Evolutionary conservation across 1,140 invertebrate species (phyloP), one percentile per base, ranked within the genome.

Genomic region (Hetaerina americana): DNA sequence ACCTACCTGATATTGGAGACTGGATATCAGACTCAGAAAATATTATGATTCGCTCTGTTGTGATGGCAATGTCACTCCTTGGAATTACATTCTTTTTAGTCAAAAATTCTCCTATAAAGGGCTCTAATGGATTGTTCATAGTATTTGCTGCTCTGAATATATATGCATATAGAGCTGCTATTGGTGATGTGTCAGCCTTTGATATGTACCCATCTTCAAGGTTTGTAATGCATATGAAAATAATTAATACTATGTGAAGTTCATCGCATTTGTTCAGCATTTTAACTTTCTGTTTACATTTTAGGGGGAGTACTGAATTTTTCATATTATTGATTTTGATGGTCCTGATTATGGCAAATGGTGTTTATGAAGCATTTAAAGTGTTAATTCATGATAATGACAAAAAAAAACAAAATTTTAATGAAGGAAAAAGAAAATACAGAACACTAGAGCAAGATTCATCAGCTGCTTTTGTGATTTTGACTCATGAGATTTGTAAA

Each of bases 1-100:
- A 87, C 77, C 77, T 88, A n/a, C 85, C 87, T 0, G 89, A 90
- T 77, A 83, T 89, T n/a, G 84, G 86, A 8, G 87, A 87, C 72
- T 90, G 87, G 86, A 78, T 91, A 15, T 26, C 27, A 57, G 22
- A 57, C 3, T n/a, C 40, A 18, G 40, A 57, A 12, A 57, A 57
- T n/a, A 57, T 57, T 5, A 1, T 57, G 3, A 10, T n/a, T 1
- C 15, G 40, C 3, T 57, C 40, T 57, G 15, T 57, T 12, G 2
- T 57, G 15, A 57, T 57, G 40, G 40, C 15, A 57, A 18, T 57
- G 2, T 57, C 40, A 18, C 40, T 57, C 22, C 15, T 57, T 57
- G 40, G 15, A 57, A 18, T 57, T n/a, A n/a, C n/a, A 57, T 3
- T 57, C 22, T 57, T 57, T 57, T 12, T 57, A 57, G 15, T 57